Percentiles rank a stretch among this genome's conserved stretches.
Evolutionary conservation across 2,888 invertebrate genomes (phyloP).

Genomic region (Drosophila vallismaia): DNA sequence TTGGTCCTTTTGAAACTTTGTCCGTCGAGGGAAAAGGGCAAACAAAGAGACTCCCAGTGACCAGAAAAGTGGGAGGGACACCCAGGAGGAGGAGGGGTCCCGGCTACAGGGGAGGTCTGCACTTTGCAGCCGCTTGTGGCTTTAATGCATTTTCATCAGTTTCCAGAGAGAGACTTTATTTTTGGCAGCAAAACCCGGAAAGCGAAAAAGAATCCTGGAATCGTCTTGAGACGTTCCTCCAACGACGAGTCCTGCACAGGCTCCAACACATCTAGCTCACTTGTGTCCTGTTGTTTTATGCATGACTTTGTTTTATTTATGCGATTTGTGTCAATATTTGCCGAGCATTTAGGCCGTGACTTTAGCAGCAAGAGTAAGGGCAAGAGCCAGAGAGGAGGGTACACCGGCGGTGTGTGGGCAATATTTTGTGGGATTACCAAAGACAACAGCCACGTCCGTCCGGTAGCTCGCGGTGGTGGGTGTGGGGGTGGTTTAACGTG

Average conservation of each 20-base stretch:
- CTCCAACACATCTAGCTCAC: conserved; percentile 8
- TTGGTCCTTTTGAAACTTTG: conserved; percentile 32
- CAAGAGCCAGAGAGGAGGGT: too few species aligned
- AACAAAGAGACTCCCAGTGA: conserved; percentile 24
- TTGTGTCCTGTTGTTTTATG: conserved; percentile 57
- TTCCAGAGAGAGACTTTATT: too few species aligned
- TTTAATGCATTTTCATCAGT: conserved; percentile 34
- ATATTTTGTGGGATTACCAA: conserved; percentile 50
- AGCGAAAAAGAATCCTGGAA: conserved; percentile 8
- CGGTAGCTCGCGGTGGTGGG: background rate
- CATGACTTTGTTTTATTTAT: conserved; percentile 63
- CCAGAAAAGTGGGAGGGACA: background rate
- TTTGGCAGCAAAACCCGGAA: conserved; percentile 1
- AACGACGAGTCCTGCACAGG: background rate
- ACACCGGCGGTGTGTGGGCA: background rate
- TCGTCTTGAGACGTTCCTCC: background rate
- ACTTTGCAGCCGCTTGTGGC: conserved; percentile 44
- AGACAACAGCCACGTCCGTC: conserved; percentile 16
- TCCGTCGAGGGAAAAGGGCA: conserved; percentile 37
- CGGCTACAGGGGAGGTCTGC: too few species aligned
- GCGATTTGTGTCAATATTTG: conserved; percentile 71
- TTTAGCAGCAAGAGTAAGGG: conserved; percentile 23
- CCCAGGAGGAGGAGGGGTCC: background rate
- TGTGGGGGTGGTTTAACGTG: background rate
- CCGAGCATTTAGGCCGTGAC: conserved; percentile 67